Percentiles rank a stretch among this genome's conserved stretches.
These are phyloP conservation scores for Steinernema hermaphroditum DNA, from an alignment of 2,888 invertebrate genomes.

Conservation along the genomic window DNA sequence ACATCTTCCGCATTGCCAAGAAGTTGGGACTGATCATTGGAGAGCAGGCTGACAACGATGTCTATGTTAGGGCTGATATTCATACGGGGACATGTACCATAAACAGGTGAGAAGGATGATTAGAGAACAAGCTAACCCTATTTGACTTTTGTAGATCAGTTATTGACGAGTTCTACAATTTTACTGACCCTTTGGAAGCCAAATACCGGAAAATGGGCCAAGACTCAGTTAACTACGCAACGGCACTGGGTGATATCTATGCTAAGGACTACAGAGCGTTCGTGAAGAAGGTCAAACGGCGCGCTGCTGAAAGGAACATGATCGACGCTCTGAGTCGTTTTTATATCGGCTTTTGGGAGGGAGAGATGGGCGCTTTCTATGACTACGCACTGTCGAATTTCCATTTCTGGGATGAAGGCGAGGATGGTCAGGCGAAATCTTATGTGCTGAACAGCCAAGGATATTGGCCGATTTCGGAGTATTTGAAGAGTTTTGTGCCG, in stretches of 20 bases:
- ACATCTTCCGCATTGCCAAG: constrained; percentile 56
- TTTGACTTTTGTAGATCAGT: constrained; percentile 33
- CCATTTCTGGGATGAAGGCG: constrained; percentile 54
- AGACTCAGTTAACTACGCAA: neutral
- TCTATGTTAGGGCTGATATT: neutral
- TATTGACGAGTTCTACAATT: constrained; percentile 38
- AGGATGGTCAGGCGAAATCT: constrained; percentile 51
- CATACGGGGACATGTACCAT: neutral
- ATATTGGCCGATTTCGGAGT: constrained; percentile 52
- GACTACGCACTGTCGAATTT: neutral
- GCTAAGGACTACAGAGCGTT: neutral
- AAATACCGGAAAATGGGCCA: neutral
- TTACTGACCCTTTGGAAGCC: constrained; percentile 5
- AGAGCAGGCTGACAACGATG: neutral
- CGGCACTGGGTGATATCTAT: neutral
- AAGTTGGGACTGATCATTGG: neutral
- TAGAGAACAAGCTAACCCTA: no score
- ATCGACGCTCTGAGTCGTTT: constrained; percentile 54
- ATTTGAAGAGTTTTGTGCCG: constrained; percentile 45
- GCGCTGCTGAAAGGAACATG: constrained; percentile 42
- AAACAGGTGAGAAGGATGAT: no score
- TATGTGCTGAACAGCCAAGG: constrained; percentile 54
- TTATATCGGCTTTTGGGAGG: constrained; percentile 59
- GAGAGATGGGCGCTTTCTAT: constrained; percentile 56
- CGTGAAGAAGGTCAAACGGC: constrained; percentile 38